These are phyloP conservation scores for Sigmodon hispidus DNA, from an alignment of 2,113 vertebrate species.

Conservation along the genomic window DNA sequence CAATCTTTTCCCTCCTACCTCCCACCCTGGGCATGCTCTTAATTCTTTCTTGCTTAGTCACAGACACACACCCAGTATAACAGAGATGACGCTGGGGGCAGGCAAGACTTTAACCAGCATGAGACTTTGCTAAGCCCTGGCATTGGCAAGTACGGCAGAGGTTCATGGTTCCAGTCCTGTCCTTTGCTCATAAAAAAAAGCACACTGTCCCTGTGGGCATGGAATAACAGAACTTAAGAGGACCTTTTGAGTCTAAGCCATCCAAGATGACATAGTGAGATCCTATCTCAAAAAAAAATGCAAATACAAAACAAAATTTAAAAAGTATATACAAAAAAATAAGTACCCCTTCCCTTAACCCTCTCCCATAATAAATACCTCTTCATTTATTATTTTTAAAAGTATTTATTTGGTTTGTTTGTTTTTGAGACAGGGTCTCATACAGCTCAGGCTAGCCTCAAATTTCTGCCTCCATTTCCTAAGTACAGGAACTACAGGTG, in stretches of 20 bases:
- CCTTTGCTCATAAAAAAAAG: background rate
- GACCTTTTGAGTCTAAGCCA: background rate
- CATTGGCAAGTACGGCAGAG: background rate
- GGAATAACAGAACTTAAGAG: background rate
- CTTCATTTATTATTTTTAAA: background rate
- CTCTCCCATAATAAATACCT: background rate
- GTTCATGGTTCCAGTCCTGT: background rate
- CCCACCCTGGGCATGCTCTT: background rate
- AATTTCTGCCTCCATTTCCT: background rate
- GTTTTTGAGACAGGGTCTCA: background rate
- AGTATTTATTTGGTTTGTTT: background rate
- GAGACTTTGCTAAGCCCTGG: background rate
- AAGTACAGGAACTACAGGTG: background rate
- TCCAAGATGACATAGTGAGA: background rate
- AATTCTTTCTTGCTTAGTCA: conserved; percentile 58
- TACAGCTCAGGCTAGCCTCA: background rate
- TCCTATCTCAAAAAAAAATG: background rate
- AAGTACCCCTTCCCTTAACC: background rate
- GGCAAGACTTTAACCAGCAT: background rate
- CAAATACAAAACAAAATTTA: background rate
- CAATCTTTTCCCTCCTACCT: background rate
- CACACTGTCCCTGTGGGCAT: background rate
- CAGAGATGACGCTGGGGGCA: background rate
- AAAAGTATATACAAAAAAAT: background rate
- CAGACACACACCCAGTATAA: background rate